Evolutionary conservation across 2,797 vertebrate genomes (phyloP).

Genomic region (Numenius phaeopus): DNA sequence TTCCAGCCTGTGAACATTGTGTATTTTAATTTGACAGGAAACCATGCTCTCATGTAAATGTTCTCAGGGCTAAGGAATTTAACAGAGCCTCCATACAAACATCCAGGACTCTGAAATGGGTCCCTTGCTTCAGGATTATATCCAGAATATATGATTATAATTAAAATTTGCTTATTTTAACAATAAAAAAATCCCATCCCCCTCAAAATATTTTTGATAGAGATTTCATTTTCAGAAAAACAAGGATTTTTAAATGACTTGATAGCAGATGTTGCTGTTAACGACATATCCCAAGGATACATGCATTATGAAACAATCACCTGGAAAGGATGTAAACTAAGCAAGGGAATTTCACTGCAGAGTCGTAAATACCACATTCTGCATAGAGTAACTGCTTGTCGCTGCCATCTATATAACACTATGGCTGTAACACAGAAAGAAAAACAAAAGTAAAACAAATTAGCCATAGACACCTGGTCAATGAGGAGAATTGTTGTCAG

Average conservation of each 20-base stretch:
- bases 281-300: not conserved
- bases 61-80: not conserved
- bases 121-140: not conserved
- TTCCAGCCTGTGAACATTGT: not conserved
- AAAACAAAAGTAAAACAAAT: slow-evolving; percentile 17
- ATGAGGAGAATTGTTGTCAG: not conserved
- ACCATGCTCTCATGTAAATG: not conserved
- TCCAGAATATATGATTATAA: not conserved
- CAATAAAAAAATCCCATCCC: not conserved
- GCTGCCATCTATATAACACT: not conserved
- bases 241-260: not conserved
- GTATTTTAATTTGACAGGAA: not conserved
- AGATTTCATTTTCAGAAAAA: slow-evolving; percentile 48
- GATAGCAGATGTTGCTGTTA: slow-evolving; percentile 43
- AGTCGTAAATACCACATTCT: not conserved
- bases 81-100: not conserved
- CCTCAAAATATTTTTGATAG: not conserved
- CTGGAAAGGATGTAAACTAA: not conserved
- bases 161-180: slow-evolving; percentile 26
- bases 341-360: slow-evolving; percentile 10
- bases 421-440: not conserved
- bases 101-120: not conserved
- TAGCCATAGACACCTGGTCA: not conserved
- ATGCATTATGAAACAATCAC: slow-evolving; percentile 10
- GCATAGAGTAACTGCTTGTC: not conserved